Percentiles rank a stretch among this genome's conserved stretches.
Conservation (phyloP, 1,140 invertebrate genomes). For the Trichonephila inaurata region DNA sequence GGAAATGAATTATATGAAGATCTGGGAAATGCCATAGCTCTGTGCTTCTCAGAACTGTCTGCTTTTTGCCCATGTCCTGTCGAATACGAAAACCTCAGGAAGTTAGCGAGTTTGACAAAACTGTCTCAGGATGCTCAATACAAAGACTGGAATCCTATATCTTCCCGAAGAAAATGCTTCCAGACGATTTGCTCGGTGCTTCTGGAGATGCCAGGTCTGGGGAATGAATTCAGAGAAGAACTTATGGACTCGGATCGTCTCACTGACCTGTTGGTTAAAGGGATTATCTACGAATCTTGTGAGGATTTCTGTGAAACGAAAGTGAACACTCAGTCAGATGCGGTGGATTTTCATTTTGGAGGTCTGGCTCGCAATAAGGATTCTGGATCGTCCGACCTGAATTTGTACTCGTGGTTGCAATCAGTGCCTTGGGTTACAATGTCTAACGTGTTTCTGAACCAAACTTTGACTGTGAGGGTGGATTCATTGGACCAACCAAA, state of each 20-base stretch:
- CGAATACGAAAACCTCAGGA: slow-evolving; percentile 49
- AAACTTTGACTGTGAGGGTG: neutral
- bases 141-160: slow-evolving; percentile 48
- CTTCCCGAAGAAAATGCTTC: slow-evolving; percentile 33
- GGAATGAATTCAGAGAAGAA: neutral
- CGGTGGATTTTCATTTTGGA: neutral
- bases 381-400: neutral
- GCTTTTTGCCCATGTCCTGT: slow-evolving; percentile 37
- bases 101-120: slow-evolving; percentile 12
- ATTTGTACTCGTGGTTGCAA: slow-evolving; percentile 29
- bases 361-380: neutral
- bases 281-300: slow-evolving; percentile 44
- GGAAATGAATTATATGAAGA: slow-evolving; percentile 61
- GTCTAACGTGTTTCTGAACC: neutral
- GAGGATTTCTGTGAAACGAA: slow-evolving; percentile 40
- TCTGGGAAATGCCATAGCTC: slow-evolving; percentile 53
- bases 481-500: neutral
- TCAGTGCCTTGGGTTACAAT: slow-evolving; percentile 22
- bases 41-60: slow-evolving; percentile 60
- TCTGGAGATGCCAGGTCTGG: neutral
- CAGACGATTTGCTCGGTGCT: neutral
- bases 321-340: neutral
- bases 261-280: slow-evolving; percentile 21
- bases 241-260: neutral
- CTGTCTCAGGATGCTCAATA: slow-evolving; percentile 1